A percentile compares a stretch with the other conserved stretches of the same genome.
These are phyloP conservation scores for Synergus laeviventris DNA, from an alignment of 2,888 invertebrate species.

Conservation along the genomic window DNA sequence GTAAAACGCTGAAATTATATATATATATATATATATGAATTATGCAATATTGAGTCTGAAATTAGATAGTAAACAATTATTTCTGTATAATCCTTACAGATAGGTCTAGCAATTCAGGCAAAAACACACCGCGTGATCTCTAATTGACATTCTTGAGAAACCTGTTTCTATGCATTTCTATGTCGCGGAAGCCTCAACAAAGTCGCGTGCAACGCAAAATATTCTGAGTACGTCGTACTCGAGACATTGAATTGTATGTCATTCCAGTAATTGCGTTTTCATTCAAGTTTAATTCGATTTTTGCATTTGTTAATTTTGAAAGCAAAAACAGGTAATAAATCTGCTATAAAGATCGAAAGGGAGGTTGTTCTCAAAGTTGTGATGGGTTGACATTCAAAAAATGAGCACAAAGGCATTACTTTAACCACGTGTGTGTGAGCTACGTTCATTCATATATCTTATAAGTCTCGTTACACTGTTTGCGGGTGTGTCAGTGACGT, in stretches of 20 bases:
- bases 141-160: conserved; percentile 54
- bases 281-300: not conserved
- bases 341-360: not conserved
- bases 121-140: conserved; percentile 50
- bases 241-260: not conserved
- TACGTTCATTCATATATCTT: conserved; percentile 65
- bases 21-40: no score
- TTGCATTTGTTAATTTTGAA: not conserved
- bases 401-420: not conserved
- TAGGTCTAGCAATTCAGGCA: not conserved
- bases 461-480: conserved; percentile 60
- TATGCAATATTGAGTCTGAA: not conserved
- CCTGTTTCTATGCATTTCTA: conserved; percentile 45
- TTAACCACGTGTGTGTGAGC: conserved; percentile 15
- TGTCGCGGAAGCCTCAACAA: conserved; percentile 48
- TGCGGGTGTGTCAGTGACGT: conserved; percentile 70
- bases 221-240: conserved; percentile 51
- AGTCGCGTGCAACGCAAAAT: conserved; percentile 45
- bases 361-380: not conserved
- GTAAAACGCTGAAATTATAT: no score
- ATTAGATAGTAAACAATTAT: not conserved
- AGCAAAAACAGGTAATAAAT: not conserved
- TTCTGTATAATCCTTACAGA: not conserved
- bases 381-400: not conserved
- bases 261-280: not conserved